Evolutionary conservation across 2,888 invertebrate genomes (phyloP), one percentile per base, ranked within the genome.

Genomic region (Notodonta ziczac): DNA sequence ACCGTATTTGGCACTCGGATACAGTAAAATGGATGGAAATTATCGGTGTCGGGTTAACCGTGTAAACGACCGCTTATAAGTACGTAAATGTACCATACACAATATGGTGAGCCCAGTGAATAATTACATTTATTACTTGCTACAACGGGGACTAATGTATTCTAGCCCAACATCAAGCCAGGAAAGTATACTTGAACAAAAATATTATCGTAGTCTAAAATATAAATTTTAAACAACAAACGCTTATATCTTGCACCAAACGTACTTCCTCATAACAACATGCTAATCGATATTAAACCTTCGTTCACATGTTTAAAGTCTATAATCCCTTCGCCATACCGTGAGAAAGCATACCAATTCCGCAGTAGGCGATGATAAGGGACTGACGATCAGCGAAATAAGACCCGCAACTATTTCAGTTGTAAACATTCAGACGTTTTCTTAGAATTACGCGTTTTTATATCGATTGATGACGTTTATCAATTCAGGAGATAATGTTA

Each of bases 331-430:
- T 61, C 69, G 10, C 44, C 8, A 0, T 10, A 69, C 74, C 85
- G 86, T 87, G 87, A 85, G 88, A 88, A 88, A 84, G 81, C 82
- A 80, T 82, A 81, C 69, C 80, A 76, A 82, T 77, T 71, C 60
- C 63, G 76, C 74, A 83, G 75, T 76, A 57, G 68, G 65, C 59
- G 73, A 78, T 79, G 81, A 85, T 83, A 80, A 78, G 67, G 57
- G 76, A 76, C 58, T 60, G 72, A 58, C 69, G 71, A 80, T 72
- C 72, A 56, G 75, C 73, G 85, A 71, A 83, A 87, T 81, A 59
- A 59, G 84, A 86, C 35, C 56, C 71, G 50, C 60, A 50, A 59
- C 62, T 63, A 72, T 73, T 70, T 73, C 73, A 73, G 69, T 74
- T 70, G 70, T 75, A 69, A 69, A 76, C 74, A 72, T 67, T 71